Conservation (phyloP, 2,888 invertebrate species). For the Lasioglossum lativentre region DNA sequence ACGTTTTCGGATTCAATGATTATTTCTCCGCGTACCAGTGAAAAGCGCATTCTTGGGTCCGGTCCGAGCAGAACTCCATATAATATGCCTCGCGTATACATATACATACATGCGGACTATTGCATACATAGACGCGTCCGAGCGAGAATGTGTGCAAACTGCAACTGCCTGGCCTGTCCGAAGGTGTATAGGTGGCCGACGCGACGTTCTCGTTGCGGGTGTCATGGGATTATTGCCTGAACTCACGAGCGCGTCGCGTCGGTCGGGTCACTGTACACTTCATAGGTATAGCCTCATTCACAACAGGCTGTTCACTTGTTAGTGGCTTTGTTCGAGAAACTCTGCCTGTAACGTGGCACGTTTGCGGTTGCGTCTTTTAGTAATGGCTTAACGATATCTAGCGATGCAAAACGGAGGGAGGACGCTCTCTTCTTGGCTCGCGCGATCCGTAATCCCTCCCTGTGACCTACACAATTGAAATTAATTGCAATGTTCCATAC, state of each 20-base stretch:
- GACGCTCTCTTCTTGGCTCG: neutral
- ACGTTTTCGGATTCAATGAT: constrained; percentile 55
- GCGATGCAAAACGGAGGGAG: constrained; percentile 24
- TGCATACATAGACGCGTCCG: constrained; percentile 2
- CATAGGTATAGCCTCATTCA: constrained; percentile 67
- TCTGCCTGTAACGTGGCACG: constrained; percentile 8
- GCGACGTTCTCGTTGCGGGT: constrained; percentile 66
- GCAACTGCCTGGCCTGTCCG: neutral
- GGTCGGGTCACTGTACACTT: constrained; percentile 74
- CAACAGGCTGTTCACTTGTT: constrained; percentile 60
- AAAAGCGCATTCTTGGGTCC: constrained; percentile 60
- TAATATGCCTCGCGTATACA: constrained; percentile 23
- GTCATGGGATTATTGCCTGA: constrained; percentile 75
- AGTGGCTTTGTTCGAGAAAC: constrained; percentile 48
- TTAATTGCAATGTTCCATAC: constrained; percentile 30
- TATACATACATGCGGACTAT: neutral
- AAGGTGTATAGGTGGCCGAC: constrained; percentile 26
- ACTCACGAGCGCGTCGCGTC: constrained; percentile 73
- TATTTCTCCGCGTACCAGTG: constrained; percentile 35
- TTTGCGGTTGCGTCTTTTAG: constrained; percentile 27
- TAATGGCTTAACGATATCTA: constrained; percentile 45
- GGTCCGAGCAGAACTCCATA: constrained; percentile 40
- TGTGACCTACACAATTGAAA: constrained; percentile 17
- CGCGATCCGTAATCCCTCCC: neutral
- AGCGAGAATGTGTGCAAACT: neutral